Evolutionary conservation across 2,888 invertebrate genomes (phyloP), one percentile per base, ranked within the genome.

Genomic region (Pollenia griseotomentosa): DNA sequence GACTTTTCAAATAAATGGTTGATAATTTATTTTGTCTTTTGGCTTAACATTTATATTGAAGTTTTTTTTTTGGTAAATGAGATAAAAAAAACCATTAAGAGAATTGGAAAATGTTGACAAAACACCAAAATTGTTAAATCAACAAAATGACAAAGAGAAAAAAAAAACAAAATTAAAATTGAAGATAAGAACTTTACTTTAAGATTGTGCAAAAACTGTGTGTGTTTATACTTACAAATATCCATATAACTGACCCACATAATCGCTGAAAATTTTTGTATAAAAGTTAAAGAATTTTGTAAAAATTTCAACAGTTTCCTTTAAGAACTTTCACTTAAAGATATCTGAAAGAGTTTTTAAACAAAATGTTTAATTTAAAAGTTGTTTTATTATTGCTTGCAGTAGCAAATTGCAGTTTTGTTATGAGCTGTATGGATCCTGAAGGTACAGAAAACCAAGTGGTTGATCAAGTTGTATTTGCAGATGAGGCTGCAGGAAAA

Each of bases 261-360:
- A 61, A 16, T 53, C 1, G 46, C 40, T 65, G 2, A 23, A 40
- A 57, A 44, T 12, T 63, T 81, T 74, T 33, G 55, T 86, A 86
- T 86, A 86, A 86, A 86, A 83, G 63, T 46, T 44, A 23, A 70
- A 61, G 48, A 57, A 33, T 48, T 63, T 19, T 55, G 33, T 33
- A 44, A 74, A 14, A 83, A 79, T 65, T 70, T 51, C 12, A 83
- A 57, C 79, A 86, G 83, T 86, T 84, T 8, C n/a, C 8, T 23
- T 84, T 10, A 10, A 66, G 48, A 57, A 73, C 57, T 71, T 85
- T 82, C 53, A 73, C 57, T 83, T 66, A 1, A 68, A 83, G 59
- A 40, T 66, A n/a, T n/a, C 11, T 40, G 5, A 42, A 48, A 33
- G 44, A 33, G 14, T 16, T 11, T 33, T 33, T 6, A 46, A 55